Conservation (phyloP, 2,797 vertebrate genomes). For the Erpetoichthys calabaricus region DNA sequence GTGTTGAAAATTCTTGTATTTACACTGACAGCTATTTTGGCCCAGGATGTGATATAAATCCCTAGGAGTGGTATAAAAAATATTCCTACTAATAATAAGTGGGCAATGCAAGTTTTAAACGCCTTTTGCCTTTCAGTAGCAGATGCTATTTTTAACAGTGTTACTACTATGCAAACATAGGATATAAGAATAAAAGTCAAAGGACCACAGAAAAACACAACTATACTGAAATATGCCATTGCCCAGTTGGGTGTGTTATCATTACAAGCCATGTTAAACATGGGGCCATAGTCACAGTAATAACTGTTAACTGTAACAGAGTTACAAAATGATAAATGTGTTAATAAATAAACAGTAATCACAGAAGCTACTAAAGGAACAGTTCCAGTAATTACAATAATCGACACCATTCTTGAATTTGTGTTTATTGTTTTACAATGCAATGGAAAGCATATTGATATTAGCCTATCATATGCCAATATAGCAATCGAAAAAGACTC, state of each 20-base stretch:
- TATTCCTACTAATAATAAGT: too few relatives aligned
- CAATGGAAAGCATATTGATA: slow-evolving; percentile 24
- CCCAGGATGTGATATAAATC: too few relatives aligned
- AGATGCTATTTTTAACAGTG: too few relatives aligned
- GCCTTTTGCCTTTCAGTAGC: too few relatives aligned
- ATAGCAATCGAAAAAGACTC: slow-evolving; percentile 16
- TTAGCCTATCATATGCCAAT: slow-evolving; percentile 18
- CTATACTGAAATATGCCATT: not conserved
- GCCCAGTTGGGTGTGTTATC: slow-evolving; percentile 12
- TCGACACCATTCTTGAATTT: slow-evolving; percentile 13
- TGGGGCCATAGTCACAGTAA: slow-evolving; percentile 22
- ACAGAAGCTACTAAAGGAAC: slow-evolving; percentile 5
- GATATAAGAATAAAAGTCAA: too few relatives aligned
- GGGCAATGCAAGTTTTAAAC: too few relatives aligned
- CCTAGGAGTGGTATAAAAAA: too few relatives aligned
- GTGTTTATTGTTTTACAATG: slow-evolving; percentile 18
- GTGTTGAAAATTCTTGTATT: too few relatives aligned
- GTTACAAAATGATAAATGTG: slow-evolving; percentile 23
- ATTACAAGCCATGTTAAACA: slow-evolving; percentile 19
- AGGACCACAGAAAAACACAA: too few relatives aligned
- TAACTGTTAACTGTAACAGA: slow-evolving; percentile 20
- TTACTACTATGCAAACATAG: too few relatives aligned
- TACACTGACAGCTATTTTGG: too few relatives aligned
- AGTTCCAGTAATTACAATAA: slow-evolving; percentile 14
- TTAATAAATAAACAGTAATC: slow-evolving; percentile 10